Evolutionary conservation across 2,888 invertebrate genomes (phyloP), one percentile per base, ranked within the genome.

Genomic region (Cataglyphis cursor): DNA sequence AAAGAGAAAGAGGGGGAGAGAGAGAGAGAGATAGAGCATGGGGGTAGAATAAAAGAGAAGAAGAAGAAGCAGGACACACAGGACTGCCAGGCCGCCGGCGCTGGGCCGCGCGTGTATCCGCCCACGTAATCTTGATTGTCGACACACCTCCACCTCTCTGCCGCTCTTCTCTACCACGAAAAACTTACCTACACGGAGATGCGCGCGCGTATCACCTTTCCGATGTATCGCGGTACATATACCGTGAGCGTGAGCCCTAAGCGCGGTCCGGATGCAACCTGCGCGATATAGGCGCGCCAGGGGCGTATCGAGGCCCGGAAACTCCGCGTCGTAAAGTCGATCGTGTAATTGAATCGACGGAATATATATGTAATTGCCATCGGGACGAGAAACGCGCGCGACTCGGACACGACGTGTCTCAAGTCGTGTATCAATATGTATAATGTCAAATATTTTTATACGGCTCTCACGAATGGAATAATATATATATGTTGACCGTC

Each of bases 91-190:
- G 88, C 93, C 92, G 90, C 90, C 91, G 93, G 93, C 93, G 92
- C 91, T 93, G 93, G 92, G 91, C 87, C 92, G 93, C 93, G 92
- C 93, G 93, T 93, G 93, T 93, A 93, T 93, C 93, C 93, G 93
- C 93, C 93, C 93, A 93, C 93, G 93, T 93, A 93, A 93, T 93
- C 93, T 93, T 93, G 93, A 93, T 93, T 93, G 93, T 93, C 93
- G 93, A 93, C 93, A 93, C 93, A 93, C 93, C 93, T 90, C 90
- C 90, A 90, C 90, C 90, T 90, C 90, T 90, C 89, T 88, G 86
- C 85, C 86, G 87, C 83, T 83, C 84, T n/a, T 51, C 48, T 87
- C 85, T 87, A 88, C 89, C 87, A 88, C 86, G 89, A 90, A 90
- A 85, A 90, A 85, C 85, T 74, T 85, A 88, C 86, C 85, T 83